A percentile compares a stretch with the other conserved stretches of the same genome.
Conservation (phyloP, 2,113 vertebrate species). For the Stomatorhinus ivindoensis region DNA sequence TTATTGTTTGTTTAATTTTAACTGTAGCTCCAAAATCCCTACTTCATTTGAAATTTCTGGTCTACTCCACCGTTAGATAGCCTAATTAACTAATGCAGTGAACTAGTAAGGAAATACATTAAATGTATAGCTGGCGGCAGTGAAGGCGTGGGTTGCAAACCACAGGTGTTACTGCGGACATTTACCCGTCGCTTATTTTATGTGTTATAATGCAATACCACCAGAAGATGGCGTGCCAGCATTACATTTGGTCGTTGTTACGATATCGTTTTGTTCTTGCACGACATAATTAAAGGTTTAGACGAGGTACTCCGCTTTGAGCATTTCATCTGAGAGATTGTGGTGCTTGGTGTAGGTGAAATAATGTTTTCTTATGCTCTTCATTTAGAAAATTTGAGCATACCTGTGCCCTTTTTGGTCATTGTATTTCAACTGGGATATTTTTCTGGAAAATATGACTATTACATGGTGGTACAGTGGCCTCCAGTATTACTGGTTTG, state of each 20-base stretch:
- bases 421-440: background rate
- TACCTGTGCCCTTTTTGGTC: background rate
- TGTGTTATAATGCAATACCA: background rate
- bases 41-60: background rate
- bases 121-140: background rate
- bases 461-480: background rate
- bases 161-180: background rate
- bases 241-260: conserved; percentile 24
- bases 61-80: background rate
- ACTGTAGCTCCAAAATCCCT: background rate
- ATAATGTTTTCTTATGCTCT: background rate
- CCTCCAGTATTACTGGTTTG: background rate
- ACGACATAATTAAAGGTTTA: background rate
- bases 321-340: background rate
- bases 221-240: conserved; percentile 32
- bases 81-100: background rate
- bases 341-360: background rate
- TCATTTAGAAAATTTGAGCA: background rate
- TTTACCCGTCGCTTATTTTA: background rate
- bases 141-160: background rate
- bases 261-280: background rate
- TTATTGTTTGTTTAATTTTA: background rate
- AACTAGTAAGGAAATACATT: background rate
- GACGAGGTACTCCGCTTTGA: background rate
- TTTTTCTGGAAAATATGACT: background rate